These are phyloP conservation scores for Heliconius congener DNA, from an alignment of 1,140 invertebrate genomes.

Conservation along the genomic window DNA sequence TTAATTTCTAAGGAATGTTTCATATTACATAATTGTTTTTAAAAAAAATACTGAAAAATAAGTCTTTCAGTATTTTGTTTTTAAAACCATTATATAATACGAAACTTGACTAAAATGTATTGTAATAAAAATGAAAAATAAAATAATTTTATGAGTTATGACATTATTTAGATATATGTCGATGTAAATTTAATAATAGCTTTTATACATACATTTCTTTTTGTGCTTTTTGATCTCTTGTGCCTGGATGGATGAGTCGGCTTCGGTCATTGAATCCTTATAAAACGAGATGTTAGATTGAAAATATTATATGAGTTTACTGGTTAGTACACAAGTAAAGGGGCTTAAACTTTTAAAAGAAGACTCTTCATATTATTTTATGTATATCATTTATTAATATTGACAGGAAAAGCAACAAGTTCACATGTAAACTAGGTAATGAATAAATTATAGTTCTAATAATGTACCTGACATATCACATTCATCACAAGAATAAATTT, in stretches of 20 bases:
- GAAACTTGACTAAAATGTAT: too few species aligned
- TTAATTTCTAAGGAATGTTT: too few species aligned
- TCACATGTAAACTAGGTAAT: neutral
- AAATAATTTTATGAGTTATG: too few species aligned
- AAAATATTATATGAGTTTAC: neutral
- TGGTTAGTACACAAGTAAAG: neutral
- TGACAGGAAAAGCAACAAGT: too few species aligned
- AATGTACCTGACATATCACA: conserved; percentile 64
- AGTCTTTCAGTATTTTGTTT: too few species aligned
- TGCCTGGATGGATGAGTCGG: conserved; percentile 54
- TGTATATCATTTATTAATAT: neutral
- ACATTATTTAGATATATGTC: too few species aligned
- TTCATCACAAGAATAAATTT: conserved; percentile 53
- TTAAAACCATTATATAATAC: too few species aligned
- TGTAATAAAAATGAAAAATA: too few species aligned
- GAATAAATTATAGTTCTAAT: neutral
- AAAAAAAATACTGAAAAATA: too few species aligned
- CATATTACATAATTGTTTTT: too few species aligned
- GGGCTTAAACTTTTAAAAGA: neutral
- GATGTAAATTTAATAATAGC: neutral
- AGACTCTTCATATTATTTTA: neutral
- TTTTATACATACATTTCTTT: conserved; percentile 53
- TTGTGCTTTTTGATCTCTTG: conserved; percentile 57
- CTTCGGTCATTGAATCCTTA: conserved; percentile 46
- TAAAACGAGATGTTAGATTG: conserved; percentile 2